Evolutionary conservation across 1,140 invertebrate species (phyloP).

Genomic region (Hylaeus volcanicus): DNA sequence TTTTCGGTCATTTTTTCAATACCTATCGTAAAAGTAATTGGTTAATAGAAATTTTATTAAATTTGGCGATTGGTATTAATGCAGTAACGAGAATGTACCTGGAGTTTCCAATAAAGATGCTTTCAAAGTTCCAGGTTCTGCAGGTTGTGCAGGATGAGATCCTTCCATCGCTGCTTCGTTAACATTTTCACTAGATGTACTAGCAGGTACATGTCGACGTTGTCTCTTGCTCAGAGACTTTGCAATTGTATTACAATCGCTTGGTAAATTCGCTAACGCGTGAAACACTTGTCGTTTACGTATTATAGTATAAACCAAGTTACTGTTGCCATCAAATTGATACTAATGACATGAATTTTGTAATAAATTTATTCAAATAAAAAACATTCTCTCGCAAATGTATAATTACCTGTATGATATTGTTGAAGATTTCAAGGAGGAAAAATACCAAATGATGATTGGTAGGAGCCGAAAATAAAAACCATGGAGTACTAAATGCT

Average conservation of each 20-base stretch:
- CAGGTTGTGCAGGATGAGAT: constrained; percentile 90
- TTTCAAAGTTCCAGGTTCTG: constrained; percentile 94
- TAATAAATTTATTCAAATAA: background rate
- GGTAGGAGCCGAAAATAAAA: constrained; percentile 96
- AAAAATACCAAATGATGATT: constrained; percentile 99
- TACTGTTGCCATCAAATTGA: constrained; percentile 99
- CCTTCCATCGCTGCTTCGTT: constrained; percentile 90
- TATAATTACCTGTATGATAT: constrained; percentile 92
- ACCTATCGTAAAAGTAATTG: constrained; percentile 77
- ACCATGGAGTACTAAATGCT: constrained; percentile 99
- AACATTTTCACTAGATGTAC: constrained; percentile 78
- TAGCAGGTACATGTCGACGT: constrained; percentile 77
- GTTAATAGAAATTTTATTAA: background rate
- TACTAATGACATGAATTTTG: constrained; percentile 82
- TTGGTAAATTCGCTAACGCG: constrained; percentile 96
- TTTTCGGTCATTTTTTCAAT: constrained; percentile 97
- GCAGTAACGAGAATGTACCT: constrained; percentile 75
- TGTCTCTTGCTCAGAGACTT: constrained; percentile 89
- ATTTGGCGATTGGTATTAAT: background rate
- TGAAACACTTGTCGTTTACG: constrained; percentile 98
- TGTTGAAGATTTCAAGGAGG: constrained; percentile 99
- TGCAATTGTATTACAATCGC: constrained; percentile 93
- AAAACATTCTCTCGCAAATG: background rate
- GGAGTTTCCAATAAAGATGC: constrained; percentile 94
- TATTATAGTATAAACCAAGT: constrained; percentile 99